Conservation (phyloP, 2,888 invertebrate genomes). For the Norana najaformis region DNA sequence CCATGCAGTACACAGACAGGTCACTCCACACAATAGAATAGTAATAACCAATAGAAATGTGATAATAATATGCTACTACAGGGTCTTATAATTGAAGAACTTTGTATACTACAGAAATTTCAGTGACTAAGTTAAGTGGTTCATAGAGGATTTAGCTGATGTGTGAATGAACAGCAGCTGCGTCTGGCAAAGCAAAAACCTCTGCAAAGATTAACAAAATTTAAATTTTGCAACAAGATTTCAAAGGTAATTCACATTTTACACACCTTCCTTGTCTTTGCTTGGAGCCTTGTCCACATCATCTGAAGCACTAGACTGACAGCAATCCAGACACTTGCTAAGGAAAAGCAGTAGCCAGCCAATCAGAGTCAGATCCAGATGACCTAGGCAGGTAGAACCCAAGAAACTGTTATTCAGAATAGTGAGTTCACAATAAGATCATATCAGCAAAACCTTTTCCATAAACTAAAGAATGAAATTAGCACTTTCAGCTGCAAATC, state of each 20-base stretch:
- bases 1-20: background rate
- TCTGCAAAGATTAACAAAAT: too few species aligned
- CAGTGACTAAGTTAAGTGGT: too few species aligned
- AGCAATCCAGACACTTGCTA: slow-evolving; percentile 70
- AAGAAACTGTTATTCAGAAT: background rate
- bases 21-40: background rate
- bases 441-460: background rate
- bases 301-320: slow-evolving; percentile 20
- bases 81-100: background rate
- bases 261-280: slow-evolving; percentile 31
- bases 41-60: background rate
- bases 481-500: background rate
- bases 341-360: slow-evolving; percentile 79
- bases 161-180: background rate
- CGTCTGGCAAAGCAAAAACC: too few species aligned
- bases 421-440: background rate
- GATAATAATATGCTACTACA: background rate
- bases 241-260: background rate
- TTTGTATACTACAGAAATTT: background rate
- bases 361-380: slow-evolving; percentile 70
- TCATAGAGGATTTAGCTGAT: background rate
- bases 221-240: background rate
- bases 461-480: background rate
- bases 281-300: slow-evolving; percentile 25
- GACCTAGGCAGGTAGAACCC: slow-evolving; percentile 32